A percentile compares a stretch with the other conserved stretches of the same genome.
phyloP scores from a whole-genome alignment of 2,113 vertebrate species.

The Tamias sibiricus region DNA sequence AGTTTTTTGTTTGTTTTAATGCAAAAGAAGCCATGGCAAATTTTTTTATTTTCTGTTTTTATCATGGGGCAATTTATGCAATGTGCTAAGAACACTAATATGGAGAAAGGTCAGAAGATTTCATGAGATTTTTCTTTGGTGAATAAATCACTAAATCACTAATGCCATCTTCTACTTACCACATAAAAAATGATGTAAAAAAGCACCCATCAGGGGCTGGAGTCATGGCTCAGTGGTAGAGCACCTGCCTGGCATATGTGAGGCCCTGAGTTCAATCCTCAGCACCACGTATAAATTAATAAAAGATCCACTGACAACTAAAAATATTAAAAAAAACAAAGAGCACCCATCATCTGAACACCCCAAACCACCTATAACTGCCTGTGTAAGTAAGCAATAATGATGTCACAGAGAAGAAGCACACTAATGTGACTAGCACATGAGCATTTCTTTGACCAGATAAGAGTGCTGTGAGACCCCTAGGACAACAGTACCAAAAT shows the following conservation, averaged over 20 bases:
- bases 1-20: slow-evolving; percentile 26
- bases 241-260: too few relatives aligned
- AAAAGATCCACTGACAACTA: too few relatives aligned
- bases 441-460: slow-evolving; percentile 54
- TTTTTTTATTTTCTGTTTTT: neutral
- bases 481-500: slow-evolving; percentile 44
- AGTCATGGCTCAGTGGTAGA: too few relatives aligned
- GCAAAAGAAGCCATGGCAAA: neutral
- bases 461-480: neutral
- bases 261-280: too few relatives aligned
- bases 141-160: slow-evolving; percentile 42
- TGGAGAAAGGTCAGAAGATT: slow-evolving; percentile 39
- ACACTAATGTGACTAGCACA: slow-evolving; percentile 37
- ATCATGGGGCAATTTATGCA: slow-evolving; percentile 41
- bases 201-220: neutral
- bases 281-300: too few relatives aligned
- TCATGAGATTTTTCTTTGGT: slow-evolving; percentile 34
- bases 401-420: slow-evolving; percentile 38
- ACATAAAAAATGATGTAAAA: slow-evolving; percentile 7
- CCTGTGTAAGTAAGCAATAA: neutral
- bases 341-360: neutral
- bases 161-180: slow-evolving; percentile 33
- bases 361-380: slow-evolving; percentile 22
- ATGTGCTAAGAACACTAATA: neutral
- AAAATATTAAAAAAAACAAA: too few relatives aligned